Evolutionary conservation across 2,888 invertebrate species (phyloP).

Genomic region (Graphium colonna): DNA sequence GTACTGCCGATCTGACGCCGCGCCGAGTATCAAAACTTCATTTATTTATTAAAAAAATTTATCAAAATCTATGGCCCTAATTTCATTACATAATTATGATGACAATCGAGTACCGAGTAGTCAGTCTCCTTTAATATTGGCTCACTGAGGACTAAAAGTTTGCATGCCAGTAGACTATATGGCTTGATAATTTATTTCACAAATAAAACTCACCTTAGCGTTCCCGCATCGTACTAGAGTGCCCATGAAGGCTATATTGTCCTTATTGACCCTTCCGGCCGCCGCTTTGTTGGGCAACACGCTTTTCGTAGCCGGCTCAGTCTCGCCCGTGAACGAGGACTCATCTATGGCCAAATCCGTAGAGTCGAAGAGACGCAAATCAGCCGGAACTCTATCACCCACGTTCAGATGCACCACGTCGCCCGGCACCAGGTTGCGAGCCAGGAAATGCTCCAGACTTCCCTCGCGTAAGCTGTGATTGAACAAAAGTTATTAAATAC

Average conservation of each 20-base stretch:
- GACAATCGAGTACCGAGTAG: too few relatives aligned
- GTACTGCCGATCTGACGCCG: too few relatives aligned
- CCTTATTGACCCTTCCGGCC: conserved; percentile 84
- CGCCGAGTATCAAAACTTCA: too few relatives aligned
- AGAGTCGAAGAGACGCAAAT: conserved; percentile 95
- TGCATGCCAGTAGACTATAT: too few relatives aligned
- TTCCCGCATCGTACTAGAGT: conserved; percentile 97
- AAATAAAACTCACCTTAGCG: conserved; percentile 85
- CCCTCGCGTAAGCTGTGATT: conserved; percentile 89
- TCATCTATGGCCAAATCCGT: conserved; percentile 97
- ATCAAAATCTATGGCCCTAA: too few relatives aligned
- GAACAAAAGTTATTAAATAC: neutral
- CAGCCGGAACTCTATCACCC: conserved; percentile 98
- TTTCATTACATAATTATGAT: too few relatives aligned
- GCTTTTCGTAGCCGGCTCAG: conserved; percentile 92
- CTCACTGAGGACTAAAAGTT: too few relatives aligned
- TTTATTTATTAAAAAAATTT: too few relatives aligned
- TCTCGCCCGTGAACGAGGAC: conserved; percentile 99
- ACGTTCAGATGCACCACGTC: conserved; percentile 95
- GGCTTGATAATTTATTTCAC: too few relatives aligned
- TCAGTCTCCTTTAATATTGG: too few relatives aligned
- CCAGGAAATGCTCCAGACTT: conserved; percentile 92
- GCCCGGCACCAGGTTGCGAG: conserved; percentile 97
- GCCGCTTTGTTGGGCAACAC: conserved; percentile 83
- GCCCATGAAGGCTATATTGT: conserved; percentile 98